Percentiles rank a stretch among this genome's conserved stretches.
These are phyloP conservation scores for Australoheros scitulus DNA, from an alignment of 2,113 vertebrate genomes.

Conservation along the genomic window DNA sequence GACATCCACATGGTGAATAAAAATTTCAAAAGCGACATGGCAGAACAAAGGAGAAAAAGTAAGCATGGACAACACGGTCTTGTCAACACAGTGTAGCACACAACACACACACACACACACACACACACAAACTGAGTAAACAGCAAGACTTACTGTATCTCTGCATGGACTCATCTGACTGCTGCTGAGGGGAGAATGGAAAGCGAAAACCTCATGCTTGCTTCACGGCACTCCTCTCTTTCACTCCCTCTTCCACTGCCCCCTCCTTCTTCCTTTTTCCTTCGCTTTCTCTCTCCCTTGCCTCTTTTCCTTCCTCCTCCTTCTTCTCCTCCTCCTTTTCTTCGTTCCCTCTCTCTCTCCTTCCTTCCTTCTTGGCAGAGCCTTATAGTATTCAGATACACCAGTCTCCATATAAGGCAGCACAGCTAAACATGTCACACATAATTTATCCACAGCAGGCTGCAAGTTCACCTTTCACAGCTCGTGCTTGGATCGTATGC, in stretches of 20 bases:
- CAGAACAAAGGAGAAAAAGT: constrained; percentile 26
- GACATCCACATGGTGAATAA: constrained; percentile 42
- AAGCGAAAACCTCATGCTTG: constrained; percentile 79
- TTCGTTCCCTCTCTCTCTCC: constrained; percentile 31
- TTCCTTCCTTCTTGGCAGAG: constrained; percentile 78
- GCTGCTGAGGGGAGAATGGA: constrained; percentile 80
- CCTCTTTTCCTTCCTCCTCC: constrained; percentile 41
- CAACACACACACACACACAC: constrained; percentile 12
- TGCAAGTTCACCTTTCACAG: constrained; percentile 83
- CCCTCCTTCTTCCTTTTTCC: constrained; percentile 54
- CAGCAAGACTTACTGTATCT: constrained; percentile 80
- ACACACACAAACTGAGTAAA: constrained; percentile 38
- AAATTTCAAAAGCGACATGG: constrained; percentile 9
- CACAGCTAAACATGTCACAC: constrained; percentile 87
- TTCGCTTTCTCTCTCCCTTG: constrained; percentile 43
- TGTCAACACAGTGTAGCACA: constrained; percentile 28
- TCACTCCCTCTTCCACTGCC: constrained; percentile 63
- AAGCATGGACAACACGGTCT: constrained; percentile 28
- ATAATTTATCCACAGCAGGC: constrained; percentile 85
- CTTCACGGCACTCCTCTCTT: constrained; percentile 68
- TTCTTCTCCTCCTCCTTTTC: constrained; percentile 27
- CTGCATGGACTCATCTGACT: constrained; percentile 82
- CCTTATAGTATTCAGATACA: constrained; percentile 78
- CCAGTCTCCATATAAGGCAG: constrained; percentile 87
- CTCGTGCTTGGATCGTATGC: constrained; percentile 72